A percentile compares a stretch with the other conserved stretches of the same genome.
phyloP scores from a whole-genome alignment of 2,888 invertebrate species.

The Eurytoma adleriae region DNA sequence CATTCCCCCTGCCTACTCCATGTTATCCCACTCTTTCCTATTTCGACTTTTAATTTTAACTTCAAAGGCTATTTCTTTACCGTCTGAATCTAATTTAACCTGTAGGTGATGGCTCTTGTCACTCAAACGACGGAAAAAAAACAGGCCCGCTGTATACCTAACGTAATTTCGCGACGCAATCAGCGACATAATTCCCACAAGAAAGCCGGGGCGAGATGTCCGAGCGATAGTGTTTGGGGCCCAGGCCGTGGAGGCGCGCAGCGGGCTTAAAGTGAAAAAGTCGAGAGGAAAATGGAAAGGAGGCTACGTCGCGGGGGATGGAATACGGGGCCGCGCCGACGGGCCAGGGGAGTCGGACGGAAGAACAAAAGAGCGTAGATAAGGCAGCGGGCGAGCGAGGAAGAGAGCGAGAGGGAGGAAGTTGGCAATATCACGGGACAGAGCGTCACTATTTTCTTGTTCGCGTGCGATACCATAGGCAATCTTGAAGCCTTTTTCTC shows the following conservation, averaged over 20 bases:
- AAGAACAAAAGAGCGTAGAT: constrained; percentile 51
- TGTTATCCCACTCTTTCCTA: too few relatives aligned
- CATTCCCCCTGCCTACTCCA: too few relatives aligned
- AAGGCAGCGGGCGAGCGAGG: constrained; percentile 18
- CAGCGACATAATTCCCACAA: constrained; percentile 13
- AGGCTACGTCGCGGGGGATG: background rate
- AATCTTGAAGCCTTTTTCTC: constrained; percentile 58
- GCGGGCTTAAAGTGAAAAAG: constrained; percentile 29
- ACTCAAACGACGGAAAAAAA: too few relatives aligned
- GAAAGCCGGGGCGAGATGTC: background rate
- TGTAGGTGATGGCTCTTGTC: too few relatives aligned
- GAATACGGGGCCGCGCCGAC: background rate
- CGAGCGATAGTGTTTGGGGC: too few relatives aligned
- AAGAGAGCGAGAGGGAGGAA: constrained; percentile 52
- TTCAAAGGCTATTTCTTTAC: too few relatives aligned
- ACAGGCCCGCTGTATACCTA: background rate
- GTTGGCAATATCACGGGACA: constrained; percentile 60
- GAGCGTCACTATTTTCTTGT: constrained; percentile 62
- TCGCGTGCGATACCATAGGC: constrained; percentile 60
- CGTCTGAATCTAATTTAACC: too few relatives aligned
- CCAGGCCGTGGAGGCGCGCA: background rate
- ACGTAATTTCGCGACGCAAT: constrained; percentile 14
- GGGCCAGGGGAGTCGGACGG: background rate
- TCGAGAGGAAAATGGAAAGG: constrained; percentile 40
- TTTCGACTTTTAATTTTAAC: too few relatives aligned